Conservation (phyloP, 2,797 vertebrate species). For the Brotula barbata region DNA sequence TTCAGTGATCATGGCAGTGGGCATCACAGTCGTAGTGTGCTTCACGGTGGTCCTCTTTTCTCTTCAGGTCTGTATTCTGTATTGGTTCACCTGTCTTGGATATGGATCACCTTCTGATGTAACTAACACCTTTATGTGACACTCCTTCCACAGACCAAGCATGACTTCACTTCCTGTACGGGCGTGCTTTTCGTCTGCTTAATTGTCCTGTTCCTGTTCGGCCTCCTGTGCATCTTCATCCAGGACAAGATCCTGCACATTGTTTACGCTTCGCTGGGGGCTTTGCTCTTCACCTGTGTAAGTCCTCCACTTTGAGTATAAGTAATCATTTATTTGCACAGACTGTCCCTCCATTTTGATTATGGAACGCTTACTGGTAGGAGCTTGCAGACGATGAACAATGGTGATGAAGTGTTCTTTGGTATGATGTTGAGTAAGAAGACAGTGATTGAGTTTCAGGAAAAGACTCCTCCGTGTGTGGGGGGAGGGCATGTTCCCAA, state of each 20-base stretch:
- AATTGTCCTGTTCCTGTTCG: constrained; percentile 86
- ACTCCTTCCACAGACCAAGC: constrained; percentile 82
- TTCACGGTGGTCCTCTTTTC: constrained; percentile 92
- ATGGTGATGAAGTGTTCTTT: no score
- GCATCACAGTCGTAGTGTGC: constrained; percentile 89
- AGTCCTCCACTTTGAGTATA: constrained; percentile 62
- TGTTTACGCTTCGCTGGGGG: constrained; percentile 87
- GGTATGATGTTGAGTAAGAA: no score
- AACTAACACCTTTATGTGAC: neutral
- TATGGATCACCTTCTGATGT: neutral
- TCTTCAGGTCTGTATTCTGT: constrained; percentile 84
- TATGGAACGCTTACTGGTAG: no score
- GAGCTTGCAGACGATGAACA: no score
- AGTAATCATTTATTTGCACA: no score
- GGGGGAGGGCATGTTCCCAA: no score
- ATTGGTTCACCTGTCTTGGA: neutral
- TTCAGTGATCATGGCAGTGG: constrained; percentile 89
- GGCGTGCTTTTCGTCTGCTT: constrained; percentile 89
- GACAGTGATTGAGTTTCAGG: no score
- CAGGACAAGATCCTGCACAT: constrained; percentile 86
- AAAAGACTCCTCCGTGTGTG: no score
- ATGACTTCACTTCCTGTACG: constrained; percentile 91
- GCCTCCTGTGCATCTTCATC: constrained; percentile 91
- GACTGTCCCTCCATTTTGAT: no score
- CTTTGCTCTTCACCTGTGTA: constrained; percentile 91